Evolutionary conservation across 2,797 vertebrate species (phyloP), one percentile per base, ranked within the genome.

Genomic region (Myotis daubentonii): DNA sequence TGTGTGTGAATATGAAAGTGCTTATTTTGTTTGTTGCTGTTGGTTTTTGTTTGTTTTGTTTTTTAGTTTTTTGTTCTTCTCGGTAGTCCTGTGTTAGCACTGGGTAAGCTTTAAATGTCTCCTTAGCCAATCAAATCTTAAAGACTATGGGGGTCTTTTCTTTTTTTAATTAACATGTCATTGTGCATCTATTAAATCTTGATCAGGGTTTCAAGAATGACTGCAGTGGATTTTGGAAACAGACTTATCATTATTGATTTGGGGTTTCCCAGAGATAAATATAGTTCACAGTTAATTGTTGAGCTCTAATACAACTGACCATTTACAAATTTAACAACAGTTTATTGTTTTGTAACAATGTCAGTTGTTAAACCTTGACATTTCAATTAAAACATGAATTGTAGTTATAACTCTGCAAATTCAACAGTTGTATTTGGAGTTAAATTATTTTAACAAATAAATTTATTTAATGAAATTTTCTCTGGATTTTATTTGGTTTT

Each of bases 381-480:
- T 98, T 98, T 98, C 98, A 97, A 97, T 98, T 98, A 98, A 98
- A 98, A 98, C 97, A 98, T 98, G 97, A 98, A 97, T 97, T 98
- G 98, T 98, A 98, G 97, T 98, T 98, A 98, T 97, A 98, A 98
- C 98, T 98, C 98, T 98, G 98, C 98, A 98, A 98, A 98, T 98
- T 98, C 98, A 98, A 97, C 98, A 98, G 98, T 98, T 98, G 98
- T 98, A 98, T 98, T 98, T 98, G 98, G 98, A 98, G 98, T 98
- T 98, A 98, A 98, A 98, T 98, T 98, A 98, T 98, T 98, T 98
- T 98, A 98, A 98, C 98, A 98, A 98, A 98, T 98, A 98, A 98
- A 98, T 98, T 98, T 98, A 98, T 98, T 98, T 98, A 98, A 98
- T 98, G 98, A 98, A 98, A 98, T 33, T 66, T 97, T 72, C 79